Conservation (phyloP, 2,797 vertebrate genomes). For the Menidia menidia region DNA sequence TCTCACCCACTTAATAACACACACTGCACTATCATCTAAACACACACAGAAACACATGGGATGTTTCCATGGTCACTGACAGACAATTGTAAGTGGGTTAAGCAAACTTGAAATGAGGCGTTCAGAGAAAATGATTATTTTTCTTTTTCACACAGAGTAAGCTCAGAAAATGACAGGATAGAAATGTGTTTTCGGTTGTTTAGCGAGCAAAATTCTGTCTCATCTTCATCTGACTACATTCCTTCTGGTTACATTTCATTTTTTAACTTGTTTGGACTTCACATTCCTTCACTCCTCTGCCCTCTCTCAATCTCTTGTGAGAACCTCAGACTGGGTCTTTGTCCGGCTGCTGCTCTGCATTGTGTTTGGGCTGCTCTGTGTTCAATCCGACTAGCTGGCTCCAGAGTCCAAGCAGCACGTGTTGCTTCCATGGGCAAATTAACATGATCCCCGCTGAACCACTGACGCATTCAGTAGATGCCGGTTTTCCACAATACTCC, state of each 20-base stretch:
- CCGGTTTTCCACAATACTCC: constrained; percentile 26
- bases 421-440: constrained; percentile 47
- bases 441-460: constrained; percentile 41
- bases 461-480: constrained; percentile 8
- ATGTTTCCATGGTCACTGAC: not conserved
- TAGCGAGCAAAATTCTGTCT: constrained; percentile 53
- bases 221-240: not conserved
- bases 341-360: constrained; percentile 5
- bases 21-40: constrained; percentile 6
- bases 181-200: constrained; percentile 56
- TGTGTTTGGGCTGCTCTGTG: constrained; percentile 8
- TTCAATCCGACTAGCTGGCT: constrained; percentile 55
- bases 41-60: constrained; percentile 16
- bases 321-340: constrained; percentile 13
- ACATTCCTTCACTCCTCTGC: not conserved
- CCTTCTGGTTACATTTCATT: constrained; percentile 10
- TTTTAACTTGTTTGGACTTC: not conserved
- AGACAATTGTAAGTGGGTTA: constrained; percentile 1
- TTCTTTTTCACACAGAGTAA: constrained; percentile 1
- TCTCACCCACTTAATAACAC: constrained; percentile 50
- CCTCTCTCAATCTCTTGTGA: not conserved
- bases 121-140: not conserved
- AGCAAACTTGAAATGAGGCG: not conserved
- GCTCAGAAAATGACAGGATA: constrained; percentile 67
- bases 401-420: constrained; percentile 43